phyloP scores from a whole-genome alignment of 2,888 invertebrate genomes.

The Gnatocerus cornutus region DNA sequence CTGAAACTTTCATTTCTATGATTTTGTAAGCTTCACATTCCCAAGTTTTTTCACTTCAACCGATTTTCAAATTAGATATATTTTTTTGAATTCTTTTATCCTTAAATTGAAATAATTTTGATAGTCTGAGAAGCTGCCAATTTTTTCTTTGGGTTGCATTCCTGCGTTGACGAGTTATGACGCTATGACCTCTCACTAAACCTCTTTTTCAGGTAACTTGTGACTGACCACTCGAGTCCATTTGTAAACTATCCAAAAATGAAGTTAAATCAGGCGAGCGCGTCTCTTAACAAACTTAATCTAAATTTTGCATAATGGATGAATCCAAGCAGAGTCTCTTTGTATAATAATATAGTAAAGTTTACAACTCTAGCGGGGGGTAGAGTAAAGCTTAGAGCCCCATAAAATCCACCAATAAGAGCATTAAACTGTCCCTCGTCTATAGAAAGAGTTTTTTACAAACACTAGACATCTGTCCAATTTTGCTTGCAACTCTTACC shows the following conservation, averaged over 20 bases:
- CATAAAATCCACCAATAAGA: conserved; percentile 55
- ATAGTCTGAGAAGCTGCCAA: too few species aligned
- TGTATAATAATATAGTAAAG: conserved; percentile 53
- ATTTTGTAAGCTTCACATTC: too few species aligned
- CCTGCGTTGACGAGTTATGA: too few species aligned
- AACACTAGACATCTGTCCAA: conserved; percentile 55
- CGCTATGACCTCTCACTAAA: too few species aligned
- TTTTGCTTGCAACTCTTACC: conserved; percentile 46
- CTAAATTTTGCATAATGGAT: conserved; percentile 51
- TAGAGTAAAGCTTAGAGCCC: conserved; percentile 51
- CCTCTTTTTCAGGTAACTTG: too few species aligned
- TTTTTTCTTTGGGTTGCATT: too few species aligned
- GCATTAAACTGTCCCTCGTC: conserved; percentile 54
- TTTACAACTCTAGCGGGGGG: conserved; percentile 52
- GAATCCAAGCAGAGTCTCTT: conserved; percentile 46
- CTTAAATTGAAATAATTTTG: too few species aligned
- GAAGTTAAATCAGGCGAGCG: conserved; percentile 2
- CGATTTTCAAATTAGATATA: too few species aligned
- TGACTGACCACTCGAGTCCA: background rate
- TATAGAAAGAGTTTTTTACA: conserved; percentile 52
- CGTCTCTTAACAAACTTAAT: conserved; percentile 47
- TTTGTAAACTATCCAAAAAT: background rate
- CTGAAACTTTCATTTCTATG: too few species aligned
- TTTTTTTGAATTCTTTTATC: too few species aligned
- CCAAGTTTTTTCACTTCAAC: too few species aligned